Evolutionary conservation across 2,113 vertebrate species (phyloP), one percentile per base, ranked within the genome.

Genomic region (Lathamus discolor): DNA sequence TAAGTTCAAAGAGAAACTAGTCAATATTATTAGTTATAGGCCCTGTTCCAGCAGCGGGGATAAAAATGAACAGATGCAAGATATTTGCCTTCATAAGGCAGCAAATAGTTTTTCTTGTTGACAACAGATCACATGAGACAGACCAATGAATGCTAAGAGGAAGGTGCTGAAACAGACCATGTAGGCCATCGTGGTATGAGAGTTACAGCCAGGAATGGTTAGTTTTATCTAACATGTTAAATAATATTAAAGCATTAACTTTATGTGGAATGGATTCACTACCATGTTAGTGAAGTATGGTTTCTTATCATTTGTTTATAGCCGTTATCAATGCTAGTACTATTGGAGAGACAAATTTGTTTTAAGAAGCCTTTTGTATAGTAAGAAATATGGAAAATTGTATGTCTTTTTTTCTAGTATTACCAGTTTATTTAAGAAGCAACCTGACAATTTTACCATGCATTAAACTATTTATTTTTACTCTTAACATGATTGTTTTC

Each of bases 381-480:
- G 23, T 69, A 59, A 64, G 49, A 85, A 93, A 67, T 72, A 51
- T 8, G 6, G 37, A 25, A 88, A 77, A 31, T 11, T 37, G 3
- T 70, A 23, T 70, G 77, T 69, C 9, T 83, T 49, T 87, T 73
- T 83, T 90, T 88, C 13, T 72, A 64, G 19, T 67, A 27, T 63
- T 70, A 7, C 9, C 48, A 3, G 17, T 75, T 86, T 96, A 64
- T 96, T 94, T 92, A 96, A 95, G 31, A 14, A 73, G 13, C 17
- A 68, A 77, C 49, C 51, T 70, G n/a, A 57, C 16, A 27, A 33
- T 20, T 43, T 54, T 54, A 59, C 17, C 1, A 1, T 48, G 6
- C 37, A 96, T 96, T 97, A 95, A 97, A 95, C 83, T 96, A 96
- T 95, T 96, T 88, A 43, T 93, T 96, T 95, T 92, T 92, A 82